Evolutionary conservation across 2,797 vertebrate species (phyloP), one percentile per base, ranked within the genome.

Genomic region (Crenuchus spilurus): DNA sequence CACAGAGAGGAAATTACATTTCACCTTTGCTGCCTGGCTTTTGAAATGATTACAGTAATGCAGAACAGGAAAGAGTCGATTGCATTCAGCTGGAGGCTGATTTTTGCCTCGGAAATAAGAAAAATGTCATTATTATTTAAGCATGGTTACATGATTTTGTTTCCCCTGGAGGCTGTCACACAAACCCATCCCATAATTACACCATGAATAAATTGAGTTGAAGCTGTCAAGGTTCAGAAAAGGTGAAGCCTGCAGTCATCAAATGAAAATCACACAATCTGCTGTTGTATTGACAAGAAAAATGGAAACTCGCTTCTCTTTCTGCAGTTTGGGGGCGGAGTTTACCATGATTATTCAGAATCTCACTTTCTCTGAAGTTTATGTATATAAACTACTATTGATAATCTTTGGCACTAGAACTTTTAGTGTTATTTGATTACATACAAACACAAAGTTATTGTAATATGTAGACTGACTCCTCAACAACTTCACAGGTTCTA

Each of bases 201-300:
- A 35, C 8, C 33, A 60, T 20, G 57, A 39, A 60, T 22, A 60
- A 22, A 60, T 57, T 28, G 60, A 28, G 61, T 4, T 64, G 44
- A n/a, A 2, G 9, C 6, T 55, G 11, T 4, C n/a, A 10, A 16
- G n/a, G 14, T 2, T 33, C 54, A 57, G 4, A 16, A 55, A 55
- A 16, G 35, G 4, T 37, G 26, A 31, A 55, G 14, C 30, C 14
- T 3, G n/a, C 31, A 57, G 6, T 6, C 3, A 3, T 31, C 16
- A 57, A 30, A 1, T 33, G 2, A 54, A 26, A 55, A 2, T 2
- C 8, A 16, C 28, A n/a, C 1, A 55, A 14, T 4, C 1, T 6
- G 2, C 1, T 13, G 10, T 13, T 4, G 4, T 4, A 13, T 4
- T 30, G 5, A 16, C 2, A 16, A 2, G 51, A 8, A 33, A n/a